These are phyloP conservation scores for Chromoteleia sp. DNA, from an alignment of 2,888 invertebrate species.

Conservation along the genomic window DNA sequence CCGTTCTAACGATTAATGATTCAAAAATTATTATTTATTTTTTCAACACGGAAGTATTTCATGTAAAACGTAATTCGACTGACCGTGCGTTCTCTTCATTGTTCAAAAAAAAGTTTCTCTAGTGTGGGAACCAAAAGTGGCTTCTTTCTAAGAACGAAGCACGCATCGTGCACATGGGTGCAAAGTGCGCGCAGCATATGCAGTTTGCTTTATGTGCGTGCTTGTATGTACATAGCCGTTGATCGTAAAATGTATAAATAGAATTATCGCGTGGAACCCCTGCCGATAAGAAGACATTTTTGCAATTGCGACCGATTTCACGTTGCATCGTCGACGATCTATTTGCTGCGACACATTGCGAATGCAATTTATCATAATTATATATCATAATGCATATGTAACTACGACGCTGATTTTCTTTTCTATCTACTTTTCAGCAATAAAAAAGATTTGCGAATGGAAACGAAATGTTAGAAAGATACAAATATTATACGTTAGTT, in stretches of 20 bases:
- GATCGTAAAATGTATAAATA: constrained; percentile 66
- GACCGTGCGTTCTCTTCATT: neutral
- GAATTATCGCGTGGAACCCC: constrained; percentile 60
- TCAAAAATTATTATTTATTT: no score
- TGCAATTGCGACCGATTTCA: constrained; percentile 59
- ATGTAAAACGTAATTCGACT: neutral
- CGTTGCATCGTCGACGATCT: constrained; percentile 45
- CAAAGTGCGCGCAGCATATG: constrained; percentile 58
- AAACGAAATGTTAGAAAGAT: neutral
- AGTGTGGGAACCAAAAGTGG: constrained; percentile 32
- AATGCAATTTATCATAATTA: constrained; percentile 32
- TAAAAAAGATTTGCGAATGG: no score
- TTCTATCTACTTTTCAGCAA: no score
- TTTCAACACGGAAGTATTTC: neutral
- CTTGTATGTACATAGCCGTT: constrained; percentile 25
- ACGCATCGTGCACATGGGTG: constrained; percentile 48
- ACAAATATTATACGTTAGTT: no score
- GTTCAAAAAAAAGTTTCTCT: neutral
- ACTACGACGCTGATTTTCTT: neutral
- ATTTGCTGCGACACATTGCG: constrained; percentile 36
- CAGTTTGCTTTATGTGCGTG: constrained; percentile 32
- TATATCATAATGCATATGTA: constrained; percentile 8
- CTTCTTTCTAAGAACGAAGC: constrained; percentile 29
- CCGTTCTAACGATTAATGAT: no score
- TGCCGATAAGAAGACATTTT: constrained; percentile 58